phyloP scores from a whole-genome alignment of 1,140 invertebrate genomes.

The Conus ventricosus region DNA sequence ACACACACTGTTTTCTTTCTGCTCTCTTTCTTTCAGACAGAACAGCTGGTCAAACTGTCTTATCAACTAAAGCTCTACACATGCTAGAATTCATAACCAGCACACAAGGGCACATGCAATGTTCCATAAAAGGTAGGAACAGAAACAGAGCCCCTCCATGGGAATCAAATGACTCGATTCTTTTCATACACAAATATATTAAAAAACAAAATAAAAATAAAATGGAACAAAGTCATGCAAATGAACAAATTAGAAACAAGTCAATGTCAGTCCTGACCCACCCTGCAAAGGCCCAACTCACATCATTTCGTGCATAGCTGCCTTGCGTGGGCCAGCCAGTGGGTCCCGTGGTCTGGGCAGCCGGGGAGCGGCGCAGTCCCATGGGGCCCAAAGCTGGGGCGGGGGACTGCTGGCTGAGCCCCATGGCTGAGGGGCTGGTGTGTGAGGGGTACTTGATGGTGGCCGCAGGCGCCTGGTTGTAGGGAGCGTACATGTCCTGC shows the following conservation, averaged over 20 bases:
- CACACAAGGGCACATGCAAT: background rate
- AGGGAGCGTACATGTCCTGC: conserved; percentile 49
- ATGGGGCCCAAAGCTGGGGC: conserved; percentile 44
- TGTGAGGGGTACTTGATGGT: conserved; percentile 66
- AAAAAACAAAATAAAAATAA: too few relatives aligned
- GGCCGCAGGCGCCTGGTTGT: conserved; percentile 49
- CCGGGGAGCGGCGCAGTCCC: conserved; percentile 56
- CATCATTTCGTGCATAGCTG: conserved; percentile 59
- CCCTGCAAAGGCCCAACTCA: conserved; percentile 24
- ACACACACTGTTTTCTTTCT: background rate
- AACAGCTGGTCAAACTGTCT: too few relatives aligned
- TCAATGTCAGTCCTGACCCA: background rate
- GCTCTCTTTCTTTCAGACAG: too few relatives aligned
- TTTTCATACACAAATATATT: too few relatives aligned
- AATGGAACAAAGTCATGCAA: background rate
- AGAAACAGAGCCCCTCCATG: too few relatives aligned
- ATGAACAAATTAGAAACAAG: background rate
- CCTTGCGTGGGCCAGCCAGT: conserved; percentile 52
- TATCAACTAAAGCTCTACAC: too few relatives aligned
- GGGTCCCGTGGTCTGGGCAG: conserved; percentile 32
- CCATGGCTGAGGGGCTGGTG: conserved; percentile 51
- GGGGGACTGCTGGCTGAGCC: conserved; percentile 49
- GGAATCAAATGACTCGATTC: background rate
- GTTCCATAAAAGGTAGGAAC: background rate
- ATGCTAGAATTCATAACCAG: too few relatives aligned